These are phyloP conservation scores for Heliconius ismenius DNA, from an alignment of 2,888 invertebrate genomes.

Conservation along the genomic window DNA sequence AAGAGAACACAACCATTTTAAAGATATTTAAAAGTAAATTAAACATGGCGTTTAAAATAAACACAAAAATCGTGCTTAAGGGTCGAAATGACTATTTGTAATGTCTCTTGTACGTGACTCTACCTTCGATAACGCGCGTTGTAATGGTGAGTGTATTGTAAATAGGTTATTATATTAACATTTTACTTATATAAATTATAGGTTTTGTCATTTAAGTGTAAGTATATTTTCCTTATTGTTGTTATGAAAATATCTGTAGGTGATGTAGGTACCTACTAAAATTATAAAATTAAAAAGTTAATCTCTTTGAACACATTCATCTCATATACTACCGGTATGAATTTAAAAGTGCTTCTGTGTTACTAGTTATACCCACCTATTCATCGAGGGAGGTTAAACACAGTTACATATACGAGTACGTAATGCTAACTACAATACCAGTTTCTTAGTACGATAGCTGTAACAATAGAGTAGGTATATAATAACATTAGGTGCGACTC, in stretches of 20 bases:
- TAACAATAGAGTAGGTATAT: neutral
- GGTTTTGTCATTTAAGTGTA: neutral
- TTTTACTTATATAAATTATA: slow-evolving; percentile 8
- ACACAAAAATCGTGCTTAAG: slow-evolving; percentile 65
- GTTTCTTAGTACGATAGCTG: neutral
- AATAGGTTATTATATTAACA: slow-evolving; percentile 28
- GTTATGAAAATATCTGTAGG: no score
- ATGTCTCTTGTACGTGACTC: slow-evolving; percentile 65
- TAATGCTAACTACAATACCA: neutral
- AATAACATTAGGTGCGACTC: slow-evolving; percentile 10
- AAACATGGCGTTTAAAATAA: slow-evolving; percentile 54
- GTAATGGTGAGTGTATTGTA: slow-evolving; percentile 24
- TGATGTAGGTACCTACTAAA: no score
- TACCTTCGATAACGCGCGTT: neutral
- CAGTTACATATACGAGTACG: no score
- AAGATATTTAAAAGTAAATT: slow-evolving; percentile 69
- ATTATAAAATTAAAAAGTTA: no score
- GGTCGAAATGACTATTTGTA: slow-evolving; percentile 53
- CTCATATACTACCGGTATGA: no score
- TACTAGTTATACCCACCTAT: no score
- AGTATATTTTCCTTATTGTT: neutral
- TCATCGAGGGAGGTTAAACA: no score
- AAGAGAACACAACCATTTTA: slow-evolving; percentile 48
- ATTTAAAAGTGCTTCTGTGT: no score
- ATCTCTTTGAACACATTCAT: no score